A percentile compares a stretch with the other conserved stretches of the same genome.
Evolutionary conservation across 2,797 vertebrate species (phyloP).

Genomic region (Adrianichthys oophorus): DNA sequence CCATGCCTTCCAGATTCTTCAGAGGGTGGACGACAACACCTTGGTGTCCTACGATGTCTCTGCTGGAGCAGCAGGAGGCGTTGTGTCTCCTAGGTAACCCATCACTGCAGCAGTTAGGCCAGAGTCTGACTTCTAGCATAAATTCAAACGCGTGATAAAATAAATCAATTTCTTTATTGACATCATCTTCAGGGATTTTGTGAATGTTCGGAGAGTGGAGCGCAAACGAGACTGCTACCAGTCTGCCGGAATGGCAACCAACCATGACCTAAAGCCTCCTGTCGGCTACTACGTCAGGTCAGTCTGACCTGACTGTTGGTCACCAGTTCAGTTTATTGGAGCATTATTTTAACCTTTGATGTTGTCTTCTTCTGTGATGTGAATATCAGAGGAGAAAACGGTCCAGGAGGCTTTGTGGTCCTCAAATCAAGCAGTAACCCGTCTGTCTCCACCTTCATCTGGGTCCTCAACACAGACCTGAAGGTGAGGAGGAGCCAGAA

Average conservation of each 20-base stretch:
- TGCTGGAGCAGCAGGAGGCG: constrained; percentile 88
- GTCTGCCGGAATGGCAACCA: constrained; percentile 89
- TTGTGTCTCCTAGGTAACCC: constrained; percentile 89
- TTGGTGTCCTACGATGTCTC: constrained; percentile 91
- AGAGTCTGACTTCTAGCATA: too few species aligned
- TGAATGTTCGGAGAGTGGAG: constrained; percentile 93
- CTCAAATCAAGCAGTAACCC: constrained; percentile 88
- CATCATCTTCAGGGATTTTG: constrained; percentile 86
- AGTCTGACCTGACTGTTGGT: background rate
- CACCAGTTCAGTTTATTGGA: constrained; percentile 12
- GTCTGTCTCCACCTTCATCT: constrained; percentile 91
- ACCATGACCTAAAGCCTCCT: constrained; percentile 83
- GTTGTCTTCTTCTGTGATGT: constrained; percentile 1
- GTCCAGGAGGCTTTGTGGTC: constrained; percentile 92
- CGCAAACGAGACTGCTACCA: constrained; percentile 88
- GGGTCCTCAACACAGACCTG: constrained; percentile 96
- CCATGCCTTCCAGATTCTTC: constrained; percentile 82
- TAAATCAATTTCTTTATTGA: constrained; percentile 3
- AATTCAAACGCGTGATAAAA: constrained; percentile 4
- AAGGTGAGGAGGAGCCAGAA: constrained; percentile 79
- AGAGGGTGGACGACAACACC: constrained; percentile 94
- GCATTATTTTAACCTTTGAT: constrained; percentile 7
- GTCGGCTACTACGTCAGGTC: constrained; percentile 88
- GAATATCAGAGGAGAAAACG: constrained; percentile 88
- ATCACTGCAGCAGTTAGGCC: background rate